Percentiles rank a stretch among this genome's conserved stretches.
These are phyloP conservation scores for Mesocentrotus franciscanus DNA, from an alignment of 53 echinoderm and acorn worm genomes.

Conservation along the genomic window DNA sequence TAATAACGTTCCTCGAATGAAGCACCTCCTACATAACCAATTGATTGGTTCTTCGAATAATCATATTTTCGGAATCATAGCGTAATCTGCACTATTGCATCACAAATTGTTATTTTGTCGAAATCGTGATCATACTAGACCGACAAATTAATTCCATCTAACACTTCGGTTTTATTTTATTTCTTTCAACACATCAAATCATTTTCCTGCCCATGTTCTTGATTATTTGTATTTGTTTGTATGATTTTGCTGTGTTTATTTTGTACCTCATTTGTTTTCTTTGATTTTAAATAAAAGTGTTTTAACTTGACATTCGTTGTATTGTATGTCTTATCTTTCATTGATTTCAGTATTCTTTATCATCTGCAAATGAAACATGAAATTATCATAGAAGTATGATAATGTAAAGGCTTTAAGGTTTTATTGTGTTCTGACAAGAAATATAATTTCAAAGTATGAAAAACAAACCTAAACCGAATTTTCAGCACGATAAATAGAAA, in stretches of 20 bases:
- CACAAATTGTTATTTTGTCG: too few species aligned
- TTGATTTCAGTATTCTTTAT: neutral
- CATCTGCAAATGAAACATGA: too few species aligned
- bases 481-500: neutral
- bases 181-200: neutral
- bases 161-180: neutral
- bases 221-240: neutral
- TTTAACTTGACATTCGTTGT: neutral
- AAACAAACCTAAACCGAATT: neutral
- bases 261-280: slow-evolving; percentile 20
- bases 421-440: too few species aligned
- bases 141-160: neutral
- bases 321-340: neutral
- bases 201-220: neutral
- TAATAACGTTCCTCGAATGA: neutral
- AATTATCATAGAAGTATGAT: neutral
- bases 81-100: neutral
- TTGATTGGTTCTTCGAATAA: neutral
- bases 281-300: neutral
- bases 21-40: neutral
- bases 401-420: too few species aligned
- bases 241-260: neutral
- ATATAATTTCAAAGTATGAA: neutral
- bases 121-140: too few species aligned
- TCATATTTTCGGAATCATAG: neutral